Percentiles rank a stretch among this genome's conserved stretches.
Conservation (phyloP, 2,113 vertebrate species). For the Microcebus tavaratra region DNA sequence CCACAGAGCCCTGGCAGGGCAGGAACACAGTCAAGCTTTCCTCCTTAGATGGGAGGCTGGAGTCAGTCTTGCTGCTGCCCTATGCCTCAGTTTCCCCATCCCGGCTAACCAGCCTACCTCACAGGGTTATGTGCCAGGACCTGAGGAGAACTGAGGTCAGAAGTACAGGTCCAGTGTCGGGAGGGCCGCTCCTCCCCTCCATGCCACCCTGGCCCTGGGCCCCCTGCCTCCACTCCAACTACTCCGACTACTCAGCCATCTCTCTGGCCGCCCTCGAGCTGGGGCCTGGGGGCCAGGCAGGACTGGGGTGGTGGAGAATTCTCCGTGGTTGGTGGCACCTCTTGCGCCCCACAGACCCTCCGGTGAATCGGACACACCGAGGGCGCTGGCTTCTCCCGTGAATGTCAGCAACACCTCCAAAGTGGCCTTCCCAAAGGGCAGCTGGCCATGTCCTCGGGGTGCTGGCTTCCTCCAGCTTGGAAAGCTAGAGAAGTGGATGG, state of each 20-base stretch:
- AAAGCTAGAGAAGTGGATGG: neutral
- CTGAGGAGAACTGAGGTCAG: rapidly evolving
- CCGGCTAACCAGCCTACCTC: neutral
- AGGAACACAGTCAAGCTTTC: neutral
- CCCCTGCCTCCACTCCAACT: neutral
- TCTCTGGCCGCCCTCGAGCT: neutral
- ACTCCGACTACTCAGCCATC: neutral
- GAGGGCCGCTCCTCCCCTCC: neutral
- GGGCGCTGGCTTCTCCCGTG: neutral
- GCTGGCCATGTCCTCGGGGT: neutral
- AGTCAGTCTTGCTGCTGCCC: neutral
- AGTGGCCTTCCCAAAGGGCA: neutral
- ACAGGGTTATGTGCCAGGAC: neutral
- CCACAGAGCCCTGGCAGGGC: neutral
- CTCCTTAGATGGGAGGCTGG: neutral
- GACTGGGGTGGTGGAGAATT: neutral
- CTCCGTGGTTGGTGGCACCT: neutral
- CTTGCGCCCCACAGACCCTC: neutral
- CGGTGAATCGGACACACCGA: neutral
- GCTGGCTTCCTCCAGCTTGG: neutral
- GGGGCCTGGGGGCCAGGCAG: neutral
- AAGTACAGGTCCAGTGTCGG: neutral
- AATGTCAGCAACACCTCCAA: neutral
- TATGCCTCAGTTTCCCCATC: slow-evolving; percentile 5
- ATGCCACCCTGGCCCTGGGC: neutral